Conservation (phyloP, 1,140 invertebrate genomes). For the Thaumatotibia leucotreta region DNA sequence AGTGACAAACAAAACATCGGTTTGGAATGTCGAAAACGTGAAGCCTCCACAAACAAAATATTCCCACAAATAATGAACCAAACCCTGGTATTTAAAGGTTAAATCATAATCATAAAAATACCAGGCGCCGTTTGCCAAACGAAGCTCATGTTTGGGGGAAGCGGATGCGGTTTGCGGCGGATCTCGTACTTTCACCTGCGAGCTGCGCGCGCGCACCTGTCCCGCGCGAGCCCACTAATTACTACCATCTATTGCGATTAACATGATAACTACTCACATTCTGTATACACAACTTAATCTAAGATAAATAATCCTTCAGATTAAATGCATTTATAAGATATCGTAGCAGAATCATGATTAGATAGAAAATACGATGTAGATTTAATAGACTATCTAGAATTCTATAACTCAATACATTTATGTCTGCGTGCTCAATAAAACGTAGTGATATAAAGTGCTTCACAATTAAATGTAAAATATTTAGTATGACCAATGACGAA, state of each 20-base stretch:
- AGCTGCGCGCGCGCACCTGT: constrained; percentile 28
- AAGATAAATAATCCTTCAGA: neutral
- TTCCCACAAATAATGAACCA: neutral
- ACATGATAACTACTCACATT: neutral
- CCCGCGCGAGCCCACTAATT: constrained; percentile 15
- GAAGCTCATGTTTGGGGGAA: constrained; percentile 24
- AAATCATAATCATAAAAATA: neutral
- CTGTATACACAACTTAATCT: neutral
- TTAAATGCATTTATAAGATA: neutral
- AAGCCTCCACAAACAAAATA: neutral
- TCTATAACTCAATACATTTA: neutral
- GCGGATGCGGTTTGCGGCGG: constrained; percentile 42
- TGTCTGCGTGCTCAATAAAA: too few relatives aligned
- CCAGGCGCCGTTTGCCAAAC: neutral
- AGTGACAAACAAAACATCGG: too few relatives aligned
- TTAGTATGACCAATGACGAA: too few relatives aligned
- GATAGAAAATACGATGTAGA: too few relatives aligned
- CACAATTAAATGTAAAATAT: too few relatives aligned
- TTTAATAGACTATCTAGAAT: too few relatives aligned
- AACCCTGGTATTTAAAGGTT: neutral
- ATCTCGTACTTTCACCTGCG: constrained; percentile 50
- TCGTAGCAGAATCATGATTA: neutral
- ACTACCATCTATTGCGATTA: neutral
- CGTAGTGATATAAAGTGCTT: too few relatives aligned
- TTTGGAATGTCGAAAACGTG: neutral